A percentile compares a stretch with the other conserved stretches of the same genome.
These are phyloP conservation scores for Trichomalopsis sarcophagae DNA, from an alignment of 1,140 invertebrate genomes.

Conservation along the genomic window DNA sequence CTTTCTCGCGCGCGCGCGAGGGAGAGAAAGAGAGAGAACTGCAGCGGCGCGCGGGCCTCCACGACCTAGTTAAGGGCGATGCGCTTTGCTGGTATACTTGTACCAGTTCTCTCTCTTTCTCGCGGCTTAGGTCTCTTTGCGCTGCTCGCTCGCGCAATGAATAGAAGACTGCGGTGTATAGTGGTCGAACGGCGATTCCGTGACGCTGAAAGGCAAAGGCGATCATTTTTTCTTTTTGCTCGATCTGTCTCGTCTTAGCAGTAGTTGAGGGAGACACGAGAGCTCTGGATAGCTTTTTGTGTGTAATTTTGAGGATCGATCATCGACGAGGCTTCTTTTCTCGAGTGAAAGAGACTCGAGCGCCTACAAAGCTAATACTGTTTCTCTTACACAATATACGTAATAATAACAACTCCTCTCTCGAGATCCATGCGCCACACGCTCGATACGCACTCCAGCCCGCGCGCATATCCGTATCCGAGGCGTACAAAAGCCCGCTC, in stretches of 20 bases:
- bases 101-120: constrained; percentile 3
- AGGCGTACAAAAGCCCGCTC: background rate
- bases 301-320: background rate
- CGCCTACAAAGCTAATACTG: background rate
- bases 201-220: constrained; percentile 50
- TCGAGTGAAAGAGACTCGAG: too few relatives aligned
- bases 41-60: background rate
- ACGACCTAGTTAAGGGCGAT: constrained; percentile 40
- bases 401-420: too few relatives aligned
- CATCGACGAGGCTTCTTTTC: background rate
- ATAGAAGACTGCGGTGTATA: background rate
- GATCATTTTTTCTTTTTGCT: background rate
- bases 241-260: background rate
- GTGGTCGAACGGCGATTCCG: constrained; percentile 19
- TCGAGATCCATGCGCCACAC: too few relatives aligned
- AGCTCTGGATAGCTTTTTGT: background rate
- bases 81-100: constrained; percentile 18
- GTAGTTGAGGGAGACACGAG: background rate
- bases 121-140: constrained; percentile 6
- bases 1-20: background rate
- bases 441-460: too few relatives aligned
- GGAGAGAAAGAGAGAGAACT: background rate
- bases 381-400: background rate
- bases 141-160: too few relatives aligned
- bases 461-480: too few relatives aligned